Base-by-base conservation (phyloP, 2,797 vertebrate genomes). In the Xenops minutus region DNA sequence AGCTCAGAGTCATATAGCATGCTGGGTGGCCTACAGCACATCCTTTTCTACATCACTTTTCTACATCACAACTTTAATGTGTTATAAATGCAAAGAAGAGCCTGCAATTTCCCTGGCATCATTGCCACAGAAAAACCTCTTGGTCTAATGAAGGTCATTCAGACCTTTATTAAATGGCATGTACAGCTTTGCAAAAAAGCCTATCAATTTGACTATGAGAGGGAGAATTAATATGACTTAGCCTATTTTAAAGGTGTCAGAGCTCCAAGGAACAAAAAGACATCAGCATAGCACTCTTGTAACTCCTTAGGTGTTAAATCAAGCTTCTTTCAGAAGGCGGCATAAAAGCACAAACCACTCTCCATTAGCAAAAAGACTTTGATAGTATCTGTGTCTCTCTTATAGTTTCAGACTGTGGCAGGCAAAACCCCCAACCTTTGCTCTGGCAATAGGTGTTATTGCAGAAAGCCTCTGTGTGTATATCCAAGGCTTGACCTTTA, bases 251-350 rank as follows among this genome's bases (percentile, higher is more conserved):
- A 67, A 91, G 24, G 48, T 51, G 63, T n/a, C n/a, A 30, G 48
- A 79, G 29, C 41, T 80, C 51, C 3, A 6, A 76, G n/a, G 27
- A 83, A 49, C 6, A 49, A 44, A 91, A 83, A 58, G 14, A 41
- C 11, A 36, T 16, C 64, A 63, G 29, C 2, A 2, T 3, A 8
- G 7, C 18, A 41, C 19, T 44, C 6, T 9, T 2, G 1, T 46
- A 37, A 49, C 16, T 64, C 21, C 24, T 52, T 39, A 61, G 12
- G 29, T 58, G 37, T 61, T 79, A 91, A 87, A 87, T 26, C n/a
- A 69, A 26, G 27, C 20, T 58, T 55, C 66, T 79, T 85, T 73
- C 59, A 55, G 48, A 91, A 91, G 30, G 7, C 9, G 74, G 19
- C 14, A 55, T 18, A 85, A 78, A 79, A 76, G n/a, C 15, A 44